Conservation (phyloP, 2,113 vertebrate species). For the Pluvianellus socialis region DNA sequence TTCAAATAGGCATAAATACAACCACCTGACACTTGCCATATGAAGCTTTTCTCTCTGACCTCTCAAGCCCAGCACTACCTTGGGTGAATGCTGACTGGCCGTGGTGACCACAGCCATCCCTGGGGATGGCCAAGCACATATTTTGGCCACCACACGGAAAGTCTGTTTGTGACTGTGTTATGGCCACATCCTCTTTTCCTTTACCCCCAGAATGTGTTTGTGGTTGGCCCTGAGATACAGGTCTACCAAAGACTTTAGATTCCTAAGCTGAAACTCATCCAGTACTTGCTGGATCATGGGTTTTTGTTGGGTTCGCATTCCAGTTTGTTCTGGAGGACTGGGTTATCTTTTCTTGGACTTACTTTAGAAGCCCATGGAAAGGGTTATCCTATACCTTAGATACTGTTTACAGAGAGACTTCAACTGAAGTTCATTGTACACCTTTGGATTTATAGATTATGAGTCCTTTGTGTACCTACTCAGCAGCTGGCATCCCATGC, state of each 20-base stretch:
- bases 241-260: not conserved
- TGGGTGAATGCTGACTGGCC: not conserved
- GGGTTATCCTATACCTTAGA: not conserved
- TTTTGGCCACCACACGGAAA: not conserved
- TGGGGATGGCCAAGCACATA: not conserved
- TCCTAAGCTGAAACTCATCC: not conserved
- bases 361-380: not conserved
- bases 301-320: not conserved
- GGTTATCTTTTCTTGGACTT: not conserved
- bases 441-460: not conserved
- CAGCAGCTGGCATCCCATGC: fast-evolving
- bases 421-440: not conserved
- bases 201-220: fast-evolving
- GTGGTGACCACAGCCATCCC: not conserved
- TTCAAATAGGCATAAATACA: not conserved
- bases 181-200: not conserved
- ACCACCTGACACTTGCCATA: not conserved
- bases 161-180: not conserved
- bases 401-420: not conserved
- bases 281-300: not conserved
- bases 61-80: not conserved
- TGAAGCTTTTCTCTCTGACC: not conserved
- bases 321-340: not conserved
- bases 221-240: not conserved
- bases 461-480: not conserved